Evolutionary conservation across 92 coral and sea anemone genomes (phyloP), one percentile per base, ranked within the genome.

Genomic region (Meandrina meandrites): DNA sequence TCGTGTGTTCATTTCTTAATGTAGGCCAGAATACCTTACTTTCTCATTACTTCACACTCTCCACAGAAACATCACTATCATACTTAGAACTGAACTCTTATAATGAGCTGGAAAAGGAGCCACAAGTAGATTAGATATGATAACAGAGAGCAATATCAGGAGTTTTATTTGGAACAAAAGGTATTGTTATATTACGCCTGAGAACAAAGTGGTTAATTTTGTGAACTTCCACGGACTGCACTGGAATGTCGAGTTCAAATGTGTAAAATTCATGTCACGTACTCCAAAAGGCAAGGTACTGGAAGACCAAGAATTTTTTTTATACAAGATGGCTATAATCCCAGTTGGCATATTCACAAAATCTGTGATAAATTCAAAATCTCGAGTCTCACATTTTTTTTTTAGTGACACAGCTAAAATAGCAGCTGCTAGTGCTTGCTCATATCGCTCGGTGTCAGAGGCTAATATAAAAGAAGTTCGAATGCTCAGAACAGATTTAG

Each of bases 191-290:
- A 83, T 83, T 56, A 75, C 74, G 37, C 80, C 80, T 40, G 45
- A 27, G 80, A 84, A 74, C 64, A 53, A n/a, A 71, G 79, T 82
- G 86, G 86, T 82, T 31, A 57, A 74, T 74, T 84, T 30, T 84
- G 72, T 75, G 5, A 84, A 74, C 17, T 47, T 56, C 34, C 21
- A 36, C 57, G 42, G 73, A 58, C 72, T 17, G 87, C 42, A 30
- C 27, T 37, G 80, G 80, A 84, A 84, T 75, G 34, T 75, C 31
- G 48, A 54, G 67, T 21, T 54, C 19, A 54, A 27, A 37, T 36
- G 24, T 18, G 50, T 35, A 82, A 68, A 24, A 82, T 53, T 70
- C 70, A 18, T 1, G 60, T 84, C 87, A 84, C 87, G 87, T 75
- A 70, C 36, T 30, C 31, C 19, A 15, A 27, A 60, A 5, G 50